Base-by-base conservation (phyloP, 2,797 vertebrate species). In the Gymnoscopelus braueri region DNA sequence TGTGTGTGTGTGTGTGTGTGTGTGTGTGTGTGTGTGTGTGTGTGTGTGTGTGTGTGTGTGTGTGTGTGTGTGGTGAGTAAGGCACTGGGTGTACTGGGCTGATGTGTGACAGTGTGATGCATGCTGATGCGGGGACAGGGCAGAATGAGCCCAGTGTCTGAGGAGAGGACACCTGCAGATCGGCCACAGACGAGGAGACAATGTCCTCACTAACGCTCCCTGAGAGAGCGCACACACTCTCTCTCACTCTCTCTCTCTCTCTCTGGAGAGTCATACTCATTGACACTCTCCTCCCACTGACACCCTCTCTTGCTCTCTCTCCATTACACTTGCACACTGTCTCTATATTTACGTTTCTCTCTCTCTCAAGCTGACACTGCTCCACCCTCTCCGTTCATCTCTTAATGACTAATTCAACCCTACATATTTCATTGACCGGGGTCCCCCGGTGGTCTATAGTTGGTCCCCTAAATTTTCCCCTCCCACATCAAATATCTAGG, bases 111-210 rank as follows among this genome's bases (percentile, higher is more conserved):
- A 81, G 88, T 44, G 39, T 87, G 87, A 88, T 90, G 82, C 82
- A 85, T 87, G 81, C 63, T 83, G 87, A 88, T 83, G 88, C 60
- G 66, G 5, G 79, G 72, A 76, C 54, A 4, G 76, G 84, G 69
- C 81, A 92, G 87, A 93, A 91, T 90, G 87, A 75, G 75, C 12
- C 77, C 84, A 91, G 91, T 93, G 91, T 93, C 65, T 52, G 75
- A 71, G 15, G 52, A 65, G 68, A 79, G 65, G 79, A 89, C 91
- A 92, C 90, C 92, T 91, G 91, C 88, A 74, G 82, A 62, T 81
- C 63, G 61, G 56, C 72, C 69, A 23, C 26, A 54, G 72, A 44
- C 66, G 32, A 63, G 47, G 39, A 26, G 80, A 89, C 89, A 89
- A 79, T 32, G 78, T 83, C 85, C 79, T 82, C 89, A 88, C 80